A percentile compares a stretch with the other conserved stretches of the same genome.
phyloP scores from a whole-genome alignment of 2,113 vertebrate genomes.

The Neomonachus schauinslandi region DNA sequence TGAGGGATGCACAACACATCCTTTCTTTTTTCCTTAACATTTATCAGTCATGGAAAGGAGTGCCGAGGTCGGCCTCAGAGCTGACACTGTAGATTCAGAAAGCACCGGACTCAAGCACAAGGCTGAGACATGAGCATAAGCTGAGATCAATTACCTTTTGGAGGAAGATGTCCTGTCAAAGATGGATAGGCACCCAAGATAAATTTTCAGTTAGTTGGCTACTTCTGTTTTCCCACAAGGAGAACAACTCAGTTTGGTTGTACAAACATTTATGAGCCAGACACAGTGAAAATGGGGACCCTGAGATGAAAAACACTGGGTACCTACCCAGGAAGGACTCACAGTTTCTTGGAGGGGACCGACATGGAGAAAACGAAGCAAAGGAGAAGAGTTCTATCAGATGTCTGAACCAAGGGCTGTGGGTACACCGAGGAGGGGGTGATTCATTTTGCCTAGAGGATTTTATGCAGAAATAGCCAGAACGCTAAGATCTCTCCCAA shows the following conservation, averaged over 20 bases:
- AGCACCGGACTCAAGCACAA: neutral
- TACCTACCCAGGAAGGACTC: neutral
- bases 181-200: neutral
- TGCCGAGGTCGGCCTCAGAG: neutral
- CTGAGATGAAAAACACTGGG: neutral
- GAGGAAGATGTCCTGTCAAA: slow-evolving; percentile 38
- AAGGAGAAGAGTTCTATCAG: neutral
- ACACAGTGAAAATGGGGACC: neutral
- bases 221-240: slow-evolving; percentile 32
- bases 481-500: slow-evolving; percentile 35
- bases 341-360: neutral
- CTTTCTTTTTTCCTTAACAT: neutral
- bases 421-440: neutral
- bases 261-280: slow-evolving; percentile 33
- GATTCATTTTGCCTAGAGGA: neutral
- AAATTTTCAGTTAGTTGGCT: neutral
- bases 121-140: neutral
- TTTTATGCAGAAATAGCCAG: neutral
- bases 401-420: neutral
- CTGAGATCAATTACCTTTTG: slow-evolving; percentile 1
- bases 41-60: neutral
- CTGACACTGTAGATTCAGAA: neutral
- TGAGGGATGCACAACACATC: neutral
- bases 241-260: slow-evolving; percentile 22
- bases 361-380: neutral